phyloP scores from a whole-genome alignment of 2,888 invertebrate species.

The Oscheius onirici region DNA sequence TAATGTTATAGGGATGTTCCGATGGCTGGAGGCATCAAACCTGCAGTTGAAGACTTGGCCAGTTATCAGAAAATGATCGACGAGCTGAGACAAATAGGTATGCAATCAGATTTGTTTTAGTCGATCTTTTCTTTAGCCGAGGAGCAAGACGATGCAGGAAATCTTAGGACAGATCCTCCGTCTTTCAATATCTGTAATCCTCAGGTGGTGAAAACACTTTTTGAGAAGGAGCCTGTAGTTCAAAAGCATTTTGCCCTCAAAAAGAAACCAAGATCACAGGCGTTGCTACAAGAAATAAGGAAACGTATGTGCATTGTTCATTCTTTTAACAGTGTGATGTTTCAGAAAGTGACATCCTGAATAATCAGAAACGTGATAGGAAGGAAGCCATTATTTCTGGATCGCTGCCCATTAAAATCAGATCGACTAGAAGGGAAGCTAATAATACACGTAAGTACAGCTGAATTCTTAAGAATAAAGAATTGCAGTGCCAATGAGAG shows the following conservation, averaged over 20 bases:
- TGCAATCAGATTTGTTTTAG: not conserved
- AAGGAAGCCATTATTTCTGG: conserved; percentile 40
- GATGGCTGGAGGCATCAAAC: conserved; percentile 10
- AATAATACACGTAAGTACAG: conserved; percentile 43
- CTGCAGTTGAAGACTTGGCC: not conserved
- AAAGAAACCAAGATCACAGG: conserved; percentile 38
- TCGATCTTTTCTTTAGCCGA: not conserved
- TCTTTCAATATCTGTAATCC: conserved; percentile 9
- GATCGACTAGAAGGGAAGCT: conserved; percentile 43
- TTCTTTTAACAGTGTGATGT: not conserved
- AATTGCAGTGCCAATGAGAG: conserved; percentile 57
- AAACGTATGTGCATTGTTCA: conserved; percentile 4
- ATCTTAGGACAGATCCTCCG: conserved; percentile 14
- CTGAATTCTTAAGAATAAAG: not conserved
- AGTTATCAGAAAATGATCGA: conserved; percentile 24
- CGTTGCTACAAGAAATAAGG: conserved; percentile 3
- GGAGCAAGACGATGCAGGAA: conserved; percentile 18
- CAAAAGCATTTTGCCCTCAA: conserved; percentile 44
- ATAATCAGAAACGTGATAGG: conserved; percentile 36
- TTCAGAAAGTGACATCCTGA: conserved; percentile 45
- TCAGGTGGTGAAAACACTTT: not conserved
- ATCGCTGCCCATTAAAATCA: conserved; percentile 44
- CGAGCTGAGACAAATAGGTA: conserved; percentile 8
- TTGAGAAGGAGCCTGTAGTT: not conserved
- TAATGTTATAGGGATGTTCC: conserved; percentile 19